phyloP scores from a whole-genome alignment of 2,797 vertebrate species.

The Cirrhinus mrigala region DNA sequence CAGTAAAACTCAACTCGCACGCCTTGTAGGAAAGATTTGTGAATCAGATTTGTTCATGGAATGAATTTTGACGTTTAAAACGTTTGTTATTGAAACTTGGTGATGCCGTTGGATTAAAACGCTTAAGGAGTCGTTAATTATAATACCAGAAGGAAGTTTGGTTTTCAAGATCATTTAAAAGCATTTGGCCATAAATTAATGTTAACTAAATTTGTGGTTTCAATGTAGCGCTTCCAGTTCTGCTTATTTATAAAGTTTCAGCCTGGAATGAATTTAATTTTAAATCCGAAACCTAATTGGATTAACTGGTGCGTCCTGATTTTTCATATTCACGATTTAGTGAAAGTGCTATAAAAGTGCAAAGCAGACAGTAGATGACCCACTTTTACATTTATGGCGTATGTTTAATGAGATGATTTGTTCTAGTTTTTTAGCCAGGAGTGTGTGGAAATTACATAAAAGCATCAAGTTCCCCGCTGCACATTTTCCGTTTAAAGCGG shows the following conservation, averaged over 20 bases:
- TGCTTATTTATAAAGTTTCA: not conserved
- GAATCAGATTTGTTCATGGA: not conserved
- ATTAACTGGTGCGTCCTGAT: not conserved
- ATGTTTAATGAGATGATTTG: conserved; percentile 18
- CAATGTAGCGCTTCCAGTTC: not conserved
- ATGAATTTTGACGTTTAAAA: not conserved
- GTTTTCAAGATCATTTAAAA: conserved; percentile 5
- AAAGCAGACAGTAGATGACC: not conserved
- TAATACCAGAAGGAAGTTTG: conserved; percentile 13
- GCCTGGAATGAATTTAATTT: not conserved
- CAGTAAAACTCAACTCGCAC: not conserved
- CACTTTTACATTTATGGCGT: conserved; percentile 12
- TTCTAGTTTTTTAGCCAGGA: not conserved
- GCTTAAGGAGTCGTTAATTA: not conserved
- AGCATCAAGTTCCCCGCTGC: not conserved
- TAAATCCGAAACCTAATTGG: not conserved
- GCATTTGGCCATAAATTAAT: conserved; percentile 7
- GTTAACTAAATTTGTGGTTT: not conserved
- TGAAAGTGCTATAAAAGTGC: conserved; percentile 2
- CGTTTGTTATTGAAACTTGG: not conserved
- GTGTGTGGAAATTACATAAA: conserved; percentile 28
- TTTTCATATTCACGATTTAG: not conserved
- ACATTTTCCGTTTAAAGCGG: not conserved
- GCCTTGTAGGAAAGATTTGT: not conserved
- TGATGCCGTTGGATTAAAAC: not conserved